phyloP scores from a whole-genome alignment of 2,113 vertebrate genomes.

The Engystomops pustulosus region DNA sequence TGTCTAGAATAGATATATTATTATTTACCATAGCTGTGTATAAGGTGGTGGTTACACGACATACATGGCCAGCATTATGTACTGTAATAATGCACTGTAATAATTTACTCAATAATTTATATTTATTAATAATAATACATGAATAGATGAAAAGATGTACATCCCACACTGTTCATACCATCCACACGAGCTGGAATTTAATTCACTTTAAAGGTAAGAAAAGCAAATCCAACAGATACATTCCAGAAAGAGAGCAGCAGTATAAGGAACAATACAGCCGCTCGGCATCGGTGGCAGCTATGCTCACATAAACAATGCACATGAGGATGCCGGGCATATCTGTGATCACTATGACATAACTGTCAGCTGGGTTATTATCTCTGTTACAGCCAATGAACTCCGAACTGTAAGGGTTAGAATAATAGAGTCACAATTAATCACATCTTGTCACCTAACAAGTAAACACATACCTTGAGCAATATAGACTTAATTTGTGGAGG shows the following conservation, averaged over 20 bases:
- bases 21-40: too few species aligned
- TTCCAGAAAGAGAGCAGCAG: not conserved
- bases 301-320: slow-evolving; percentile 4
- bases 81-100: too few species aligned
- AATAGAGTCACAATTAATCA: slow-evolving; percentile 57
- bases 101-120: too few species aligned
- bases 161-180: not conserved
- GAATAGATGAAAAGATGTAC: not conserved
- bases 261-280: not conserved
- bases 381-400: slow-evolving; percentile 40
- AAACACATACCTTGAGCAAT: slow-evolving; percentile 15
- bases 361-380: slow-evolving; percentile 49
- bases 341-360: slow-evolving; percentile 19
- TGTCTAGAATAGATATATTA: too few species aligned
- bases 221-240: not conserved
- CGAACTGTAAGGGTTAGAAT: slow-evolving; percentile 54
- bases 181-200: not conserved
- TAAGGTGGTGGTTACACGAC: too few species aligned
- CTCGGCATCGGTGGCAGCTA: not conserved
- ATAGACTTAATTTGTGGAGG: not conserved
- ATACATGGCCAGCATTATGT: too few species aligned
- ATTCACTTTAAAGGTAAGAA: not conserved
- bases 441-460: slow-evolving; percentile 45
- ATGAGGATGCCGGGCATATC: not conserved
- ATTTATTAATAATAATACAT: too few species aligned